Percentiles rank a stretch among this genome's conserved stretches.
Evolutionary conservation across 2,888 invertebrate genomes (phyloP).

Genomic region (Abrostola tripartita): DNA sequence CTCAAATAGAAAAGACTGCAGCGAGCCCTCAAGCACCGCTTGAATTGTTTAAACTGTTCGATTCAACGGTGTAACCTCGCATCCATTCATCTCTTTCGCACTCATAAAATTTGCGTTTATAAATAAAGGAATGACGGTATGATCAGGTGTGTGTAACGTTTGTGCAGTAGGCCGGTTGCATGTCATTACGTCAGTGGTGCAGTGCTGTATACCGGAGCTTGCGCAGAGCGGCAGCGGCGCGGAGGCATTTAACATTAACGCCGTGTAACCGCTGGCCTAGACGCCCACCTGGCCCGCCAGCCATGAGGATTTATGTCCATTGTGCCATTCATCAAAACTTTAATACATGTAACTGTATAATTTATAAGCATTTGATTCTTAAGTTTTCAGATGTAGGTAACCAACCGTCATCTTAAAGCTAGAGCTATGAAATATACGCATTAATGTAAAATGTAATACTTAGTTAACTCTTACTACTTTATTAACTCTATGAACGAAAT

Average conservation of each 20-base stretch:
- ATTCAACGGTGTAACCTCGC: slow-evolving; percentile 19
- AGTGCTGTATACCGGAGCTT: slow-evolving; percentile 54
- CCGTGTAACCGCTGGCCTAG: slow-evolving; percentile 37
- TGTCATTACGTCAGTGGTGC: slow-evolving; percentile 70
- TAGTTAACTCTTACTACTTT: too few species aligned
- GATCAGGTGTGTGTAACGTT: slow-evolving; percentile 49
- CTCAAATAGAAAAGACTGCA: slow-evolving; percentile 39
- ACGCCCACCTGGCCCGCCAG: slow-evolving; percentile 61
- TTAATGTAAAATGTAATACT: neutral
- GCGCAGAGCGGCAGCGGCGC: slow-evolving; percentile 21
- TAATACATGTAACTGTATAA: slow-evolving; percentile 36
- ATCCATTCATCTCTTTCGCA: slow-evolving; percentile 55
- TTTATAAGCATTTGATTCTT: slow-evolving; percentile 25
- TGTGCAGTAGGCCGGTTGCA: slow-evolving; percentile 68
- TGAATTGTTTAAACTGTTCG: slow-evolving; percentile 37
- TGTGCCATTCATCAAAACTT: slow-evolving; percentile 38
- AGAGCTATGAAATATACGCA: slow-evolving; percentile 6
- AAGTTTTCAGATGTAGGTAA: slow-evolving; percentile 14
- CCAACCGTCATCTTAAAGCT: slow-evolving; percentile 5
- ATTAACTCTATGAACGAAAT: neutral
- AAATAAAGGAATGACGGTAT: slow-evolving; percentile 56
- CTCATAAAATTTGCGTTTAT: slow-evolving; percentile 47
- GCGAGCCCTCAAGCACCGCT: slow-evolving; percentile 30
- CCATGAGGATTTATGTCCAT: slow-evolving; percentile 52
- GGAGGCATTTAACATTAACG: slow-evolving; percentile 58